Evolutionary conservation across 2,888 invertebrate genomes (phyloP).

Genomic region (Gandaritis pyraliata): DNA sequence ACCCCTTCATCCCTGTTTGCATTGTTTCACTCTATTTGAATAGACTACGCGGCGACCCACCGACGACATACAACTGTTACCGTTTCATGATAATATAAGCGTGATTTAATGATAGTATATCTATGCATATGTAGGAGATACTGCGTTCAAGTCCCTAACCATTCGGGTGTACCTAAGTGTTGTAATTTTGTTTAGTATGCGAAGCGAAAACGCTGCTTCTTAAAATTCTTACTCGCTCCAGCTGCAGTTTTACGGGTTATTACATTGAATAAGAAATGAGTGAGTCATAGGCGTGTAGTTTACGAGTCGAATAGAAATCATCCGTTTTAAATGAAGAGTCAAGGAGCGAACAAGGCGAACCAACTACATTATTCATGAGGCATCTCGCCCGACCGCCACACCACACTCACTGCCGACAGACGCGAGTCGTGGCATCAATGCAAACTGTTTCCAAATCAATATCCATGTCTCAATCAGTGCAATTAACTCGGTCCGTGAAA

Average conservation of each 20-base stretch:
- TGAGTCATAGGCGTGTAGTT: constrained; percentile 80
- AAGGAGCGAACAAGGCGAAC: constrained; percentile 77
- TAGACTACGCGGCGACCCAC: constrained; percentile 62
- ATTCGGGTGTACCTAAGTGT: constrained; percentile 15
- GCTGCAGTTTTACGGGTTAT: constrained; percentile 81
- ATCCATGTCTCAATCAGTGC: constrained; percentile 83
- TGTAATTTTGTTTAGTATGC: constrained; percentile 57
- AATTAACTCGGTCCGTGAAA: constrained; percentile 72
- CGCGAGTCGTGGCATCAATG: constrained; percentile 39
- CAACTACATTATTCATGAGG: constrained; percentile 83
- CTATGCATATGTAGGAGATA: constrained; percentile 48
- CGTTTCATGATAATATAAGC: constrained; percentile 74
- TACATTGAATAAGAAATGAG: constrained; percentile 80
- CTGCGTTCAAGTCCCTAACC: constrained; percentile 28
- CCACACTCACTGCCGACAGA: constrained; percentile 43
- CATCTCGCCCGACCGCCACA: constrained; percentile 67
- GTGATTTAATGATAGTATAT: constrained; percentile 72
- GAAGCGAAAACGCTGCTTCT: constrained; percentile 63
- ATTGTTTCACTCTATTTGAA: constrained; percentile 79
- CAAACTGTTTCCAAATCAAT: constrained; percentile 80
- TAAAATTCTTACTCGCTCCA: constrained; percentile 71
- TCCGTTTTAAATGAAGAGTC: constrained; percentile 81
- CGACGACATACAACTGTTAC: constrained; percentile 78
- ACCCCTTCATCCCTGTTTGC: constrained; percentile 74
- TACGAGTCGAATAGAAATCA: constrained; percentile 82